Conservation (phyloP, 2,797 vertebrate genomes). For the Cryptoblepharus egeriae region DNA sequence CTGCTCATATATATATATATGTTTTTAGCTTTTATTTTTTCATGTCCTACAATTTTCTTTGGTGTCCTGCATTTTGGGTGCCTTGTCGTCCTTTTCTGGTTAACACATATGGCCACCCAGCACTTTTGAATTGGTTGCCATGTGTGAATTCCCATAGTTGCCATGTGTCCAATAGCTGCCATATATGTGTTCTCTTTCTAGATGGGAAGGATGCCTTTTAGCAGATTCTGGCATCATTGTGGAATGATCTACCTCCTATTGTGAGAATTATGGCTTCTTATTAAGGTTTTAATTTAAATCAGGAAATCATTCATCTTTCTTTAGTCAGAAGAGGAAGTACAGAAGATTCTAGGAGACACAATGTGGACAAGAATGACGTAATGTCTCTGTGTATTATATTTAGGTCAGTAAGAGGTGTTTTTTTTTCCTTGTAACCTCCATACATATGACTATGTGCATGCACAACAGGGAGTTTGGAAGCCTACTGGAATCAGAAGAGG, state of each 20-base stretch:
- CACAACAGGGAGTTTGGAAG: background rate
- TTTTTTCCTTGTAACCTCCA: background rate
- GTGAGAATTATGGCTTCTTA: background rate
- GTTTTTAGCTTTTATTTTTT: no score
- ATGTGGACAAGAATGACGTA: background rate
- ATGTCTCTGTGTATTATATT: background rate
- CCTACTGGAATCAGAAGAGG: background rate
- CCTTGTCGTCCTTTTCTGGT: no score
- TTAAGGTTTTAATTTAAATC: background rate
- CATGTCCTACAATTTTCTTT: no score
- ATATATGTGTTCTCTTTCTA: background rate
- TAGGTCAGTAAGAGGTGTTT: background rate
- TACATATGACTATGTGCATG: background rate
- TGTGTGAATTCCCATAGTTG: background rate
- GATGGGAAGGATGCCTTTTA: background rate
- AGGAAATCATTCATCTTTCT: slow-evolving; percentile 9
- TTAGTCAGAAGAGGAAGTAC: background rate
- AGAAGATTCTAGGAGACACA: background rate
- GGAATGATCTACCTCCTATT: background rate
- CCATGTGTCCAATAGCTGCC: background rate
- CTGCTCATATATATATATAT: no score
- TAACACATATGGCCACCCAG: no score
- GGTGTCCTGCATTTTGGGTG: no score
- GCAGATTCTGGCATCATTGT: background rate
- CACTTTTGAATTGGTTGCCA: no score